Evolutionary conservation across 2,888 invertebrate genomes (phyloP), one percentile per base, ranked within the genome.

Genomic region (Andrena hattorfiana): DNA sequence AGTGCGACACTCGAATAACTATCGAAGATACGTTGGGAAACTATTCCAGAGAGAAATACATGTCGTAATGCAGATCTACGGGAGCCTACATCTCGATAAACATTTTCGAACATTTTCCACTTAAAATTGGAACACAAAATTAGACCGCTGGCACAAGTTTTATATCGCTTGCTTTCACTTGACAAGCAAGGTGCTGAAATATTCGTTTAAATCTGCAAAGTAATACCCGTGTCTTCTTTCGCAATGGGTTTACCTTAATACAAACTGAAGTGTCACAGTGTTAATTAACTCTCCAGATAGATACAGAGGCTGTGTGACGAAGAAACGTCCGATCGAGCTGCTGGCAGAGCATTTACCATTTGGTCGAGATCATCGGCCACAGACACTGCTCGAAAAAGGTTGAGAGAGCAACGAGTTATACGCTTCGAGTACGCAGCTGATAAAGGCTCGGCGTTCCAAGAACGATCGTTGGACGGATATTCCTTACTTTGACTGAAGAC

Each of bases 391-490:
- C 26, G 30, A 0, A 28, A 51, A 69, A 62, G 71, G 7, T 68
- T 49, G 63, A 20, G 59, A 64, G 64, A 59, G 74, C 68, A 59
- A 72, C 16, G 63, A 74, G 67, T 35, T 66, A 13, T n/a, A 26
- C 48, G n/a, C 42, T 66, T 51, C 26, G 32, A 51, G 42, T 49
- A 32, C 26, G 70, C 69, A n/a, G 70, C n/a, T 49, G 78, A 81
- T 81, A 81, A 78, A 66, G 51, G 20, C 20, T 7, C 26, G n/a
- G 6, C 42, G 20, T 81, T 79, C 69, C 32, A 20, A 20, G 78
- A 74, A 81, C 60, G 48, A 74, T 79, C 49, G 60, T 78, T 70
- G 74, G 73, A 70, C 4, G 51, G 28, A 60, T 51, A 51, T 28
- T 77, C 66, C 73, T 73, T 64, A 59, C 66, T 78, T 54, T 64